Evolutionary conservation across 2,113 vertebrate species (phyloP).

Genomic region (Oreocharis arfaki): DNA sequence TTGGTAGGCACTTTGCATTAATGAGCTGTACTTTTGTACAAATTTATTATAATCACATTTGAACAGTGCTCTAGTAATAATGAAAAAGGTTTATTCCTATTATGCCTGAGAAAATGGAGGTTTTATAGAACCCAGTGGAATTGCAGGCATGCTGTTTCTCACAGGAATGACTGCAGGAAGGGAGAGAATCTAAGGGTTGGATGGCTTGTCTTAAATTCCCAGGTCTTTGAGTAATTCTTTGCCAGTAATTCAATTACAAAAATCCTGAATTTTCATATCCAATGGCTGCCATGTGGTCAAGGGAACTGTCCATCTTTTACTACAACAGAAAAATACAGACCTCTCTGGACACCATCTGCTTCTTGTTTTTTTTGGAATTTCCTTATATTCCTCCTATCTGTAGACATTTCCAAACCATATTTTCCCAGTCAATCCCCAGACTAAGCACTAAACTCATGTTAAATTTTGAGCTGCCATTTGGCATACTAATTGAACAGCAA

Average conservation of each 20-base stretch:
- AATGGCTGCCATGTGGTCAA: not conserved
- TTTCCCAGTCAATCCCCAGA: not conserved
- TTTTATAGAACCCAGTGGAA: not conserved
- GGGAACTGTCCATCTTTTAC: not conserved
- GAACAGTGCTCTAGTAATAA: not conserved
- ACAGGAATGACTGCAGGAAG: not conserved
- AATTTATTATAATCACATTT: not conserved
- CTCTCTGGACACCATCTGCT: not conserved
- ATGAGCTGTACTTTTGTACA: not conserved
- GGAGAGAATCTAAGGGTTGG: not conserved
- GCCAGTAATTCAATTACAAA: constrained; percentile 8
- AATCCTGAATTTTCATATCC: not conserved
- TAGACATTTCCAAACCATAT: not conserved
- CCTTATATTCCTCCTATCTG: not conserved
- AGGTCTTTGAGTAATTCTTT: not conserved
- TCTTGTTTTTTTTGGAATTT: not conserved
- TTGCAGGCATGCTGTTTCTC: not conserved
- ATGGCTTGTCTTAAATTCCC: not conserved
- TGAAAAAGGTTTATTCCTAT: not conserved
- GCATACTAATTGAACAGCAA: not conserved
- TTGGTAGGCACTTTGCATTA: not conserved
- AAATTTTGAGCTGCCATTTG: constrained; percentile 5
- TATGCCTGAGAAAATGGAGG: not conserved
- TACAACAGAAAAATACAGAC: not conserved
- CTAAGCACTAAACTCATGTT: not conserved